Conservation (phyloP, 2,888 invertebrate species). For the Melieria omissa region DNA sequence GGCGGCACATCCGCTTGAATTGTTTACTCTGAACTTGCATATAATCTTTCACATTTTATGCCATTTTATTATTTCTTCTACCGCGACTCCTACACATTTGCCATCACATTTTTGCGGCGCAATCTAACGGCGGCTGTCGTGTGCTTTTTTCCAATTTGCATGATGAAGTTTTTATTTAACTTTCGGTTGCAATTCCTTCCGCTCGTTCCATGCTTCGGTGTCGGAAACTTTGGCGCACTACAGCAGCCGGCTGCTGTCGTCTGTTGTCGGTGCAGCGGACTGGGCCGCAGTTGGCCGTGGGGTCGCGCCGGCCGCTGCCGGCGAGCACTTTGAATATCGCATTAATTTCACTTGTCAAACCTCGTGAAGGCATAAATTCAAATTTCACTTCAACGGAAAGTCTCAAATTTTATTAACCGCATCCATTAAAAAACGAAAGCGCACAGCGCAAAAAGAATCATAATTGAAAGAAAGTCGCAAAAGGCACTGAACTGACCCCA, state of each 20-base stretch:
- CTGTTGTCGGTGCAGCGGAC: no score
- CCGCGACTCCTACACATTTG: neutral
- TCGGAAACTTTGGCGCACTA: no score
- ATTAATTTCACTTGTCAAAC: constrained; percentile 39
- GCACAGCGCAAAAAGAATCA: no score
- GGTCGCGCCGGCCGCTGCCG: no score
- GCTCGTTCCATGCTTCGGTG: neutral
- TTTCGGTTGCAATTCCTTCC: constrained; percentile 46
- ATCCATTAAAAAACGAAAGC: constrained; percentile 45
- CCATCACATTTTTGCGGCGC: neutral
- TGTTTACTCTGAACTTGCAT: constrained; percentile 47
- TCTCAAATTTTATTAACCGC: constrained; percentile 62
- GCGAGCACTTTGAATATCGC: neutral
- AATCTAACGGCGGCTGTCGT: neutral
- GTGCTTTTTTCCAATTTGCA: constrained; percentile 56
- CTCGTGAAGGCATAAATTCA: constrained; percentile 28
- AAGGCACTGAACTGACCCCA: constrained; percentile 29
- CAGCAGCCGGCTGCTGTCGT: no score
- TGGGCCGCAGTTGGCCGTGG: no score
- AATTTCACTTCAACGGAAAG: constrained; percentile 44
- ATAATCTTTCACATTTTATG: constrained; percentile 55
- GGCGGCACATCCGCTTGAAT: constrained; percentile 54
- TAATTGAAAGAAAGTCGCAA: no score
- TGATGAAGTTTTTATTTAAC: constrained; percentile 60
- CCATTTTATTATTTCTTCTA: constrained; percentile 10